Conservation (phyloP, 2,113 vertebrate genomes). For the Sclerurus mexicanus region DNA sequence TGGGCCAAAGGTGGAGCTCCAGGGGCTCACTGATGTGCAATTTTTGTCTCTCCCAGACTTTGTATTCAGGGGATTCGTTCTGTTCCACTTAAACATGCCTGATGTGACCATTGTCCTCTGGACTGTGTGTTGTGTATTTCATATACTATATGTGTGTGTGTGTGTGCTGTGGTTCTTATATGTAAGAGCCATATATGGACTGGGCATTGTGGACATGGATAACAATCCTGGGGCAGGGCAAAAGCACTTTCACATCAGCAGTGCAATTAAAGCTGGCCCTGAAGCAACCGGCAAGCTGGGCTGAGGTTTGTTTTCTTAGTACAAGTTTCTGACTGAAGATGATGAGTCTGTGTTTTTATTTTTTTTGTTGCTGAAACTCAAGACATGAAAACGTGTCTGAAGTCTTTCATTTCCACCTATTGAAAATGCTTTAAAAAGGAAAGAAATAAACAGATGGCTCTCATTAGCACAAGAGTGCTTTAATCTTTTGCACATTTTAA, state of each 20-base stretch:
- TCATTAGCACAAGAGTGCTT: conserved; percentile 57
- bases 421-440: conserved; percentile 6
- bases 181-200: not conserved
- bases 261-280: not conserved
- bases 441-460: conserved; percentile 66
- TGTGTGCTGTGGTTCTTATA: fast-evolving
- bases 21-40: too few species aligned
- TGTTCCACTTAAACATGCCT: not conserved
- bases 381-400: conserved; percentile 45
- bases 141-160: not conserved
- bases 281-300: not conserved
- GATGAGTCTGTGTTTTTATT: not conserved
- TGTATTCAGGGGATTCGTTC: not conserved
- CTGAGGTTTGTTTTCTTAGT: not conserved
- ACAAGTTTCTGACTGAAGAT: not conserved
- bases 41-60: not conserved
- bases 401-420: conserved; percentile 55
- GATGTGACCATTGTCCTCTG: not conserved
- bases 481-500: conserved; percentile 57
- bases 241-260: not conserved
- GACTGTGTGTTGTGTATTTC: not conserved
- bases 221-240: not conserved
- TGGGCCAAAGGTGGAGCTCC: not conserved
- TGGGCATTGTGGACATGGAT: not conserved
- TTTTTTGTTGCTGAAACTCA: conserved; percentile 27